These are phyloP conservation scores for Pollenia griseotomentosa DNA, from an alignment of 2,888 invertebrate species.

Conservation along the genomic window DNA sequence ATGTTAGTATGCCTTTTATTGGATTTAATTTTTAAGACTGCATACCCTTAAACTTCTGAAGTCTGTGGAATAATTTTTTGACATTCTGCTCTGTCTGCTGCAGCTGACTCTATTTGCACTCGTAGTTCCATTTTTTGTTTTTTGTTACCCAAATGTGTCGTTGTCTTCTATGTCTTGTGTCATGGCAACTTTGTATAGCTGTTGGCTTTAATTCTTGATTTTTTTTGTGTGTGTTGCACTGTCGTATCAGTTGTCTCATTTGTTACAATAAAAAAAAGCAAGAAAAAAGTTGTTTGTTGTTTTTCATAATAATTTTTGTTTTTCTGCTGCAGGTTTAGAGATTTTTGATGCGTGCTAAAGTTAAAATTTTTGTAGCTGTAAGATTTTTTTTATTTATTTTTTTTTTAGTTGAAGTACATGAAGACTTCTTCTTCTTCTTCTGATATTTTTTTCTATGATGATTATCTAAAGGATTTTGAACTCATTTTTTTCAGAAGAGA, in stretches of 20 bases:
- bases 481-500: conserved; percentile 43
- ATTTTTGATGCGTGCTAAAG: conserved; percentile 65
- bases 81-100: conserved; percentile 39
- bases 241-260: conserved; percentile 59
- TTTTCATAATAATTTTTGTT: conserved; percentile 51
- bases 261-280: conserved; percentile 29
- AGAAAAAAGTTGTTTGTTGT: conserved; percentile 8
- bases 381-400: conserved; percentile 17
- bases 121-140: neutral
- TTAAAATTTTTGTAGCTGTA: conserved; percentile 50
- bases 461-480: conserved; percentile 72
- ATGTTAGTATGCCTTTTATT: no score
- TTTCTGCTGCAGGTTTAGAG: conserved; percentile 43
- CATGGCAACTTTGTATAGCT: conserved; percentile 64
- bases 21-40: neutral
- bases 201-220: conserved; percentile 33
- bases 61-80: conserved; percentile 22
- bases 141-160: conserved; percentile 50
- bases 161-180: conserved; percentile 48
- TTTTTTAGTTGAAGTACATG: conserved; percentile 46
- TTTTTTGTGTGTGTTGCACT: conserved; percentile 5
- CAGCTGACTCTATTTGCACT: conserved; percentile 33
- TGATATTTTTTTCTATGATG: conserved; percentile 12
- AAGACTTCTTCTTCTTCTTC: conserved; percentile 12
- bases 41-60: conserved; percentile 39